Evolutionary conservation across 2,888 invertebrate species (phyloP), one percentile per base, ranked within the genome.

Genomic region (Syrphus vitripennis): DNA sequence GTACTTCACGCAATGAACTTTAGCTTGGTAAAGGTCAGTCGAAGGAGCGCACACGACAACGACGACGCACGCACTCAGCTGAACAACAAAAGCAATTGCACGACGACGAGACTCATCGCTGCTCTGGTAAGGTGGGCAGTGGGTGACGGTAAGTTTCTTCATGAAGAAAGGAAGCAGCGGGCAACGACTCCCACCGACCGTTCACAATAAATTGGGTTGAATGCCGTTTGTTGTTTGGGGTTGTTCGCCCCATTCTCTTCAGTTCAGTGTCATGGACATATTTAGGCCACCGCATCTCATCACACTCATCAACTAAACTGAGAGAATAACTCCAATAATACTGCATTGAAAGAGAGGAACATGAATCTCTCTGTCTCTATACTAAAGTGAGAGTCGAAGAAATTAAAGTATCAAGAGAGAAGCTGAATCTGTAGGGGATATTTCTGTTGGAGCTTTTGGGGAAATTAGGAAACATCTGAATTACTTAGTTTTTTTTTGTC

Each of bases 191-290:
- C 45, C 45, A 57, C 21, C 19, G 4, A n/a, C 24, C 40, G 12
- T 12, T 29, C 9, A 57, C 34, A 24, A 50, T 48, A 50, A 79
- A 70, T 74, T 57, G 74, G 72, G 67, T 70, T 83, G 74, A 74
- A 45, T 75, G 74, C 50, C 69, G 55, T 75, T 79, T 55, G 16
- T 50, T 71, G 53, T 67, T 77, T 71, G 48, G 48, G 57, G 69
- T 79, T 79, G 48, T 55, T 65, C 34, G 63, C 67, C 26, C 42
- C 55, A 40, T 59, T 45, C 63, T 65, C 63, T 70, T n/a, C 12
- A 3, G 50, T 80, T 84, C 84, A 84, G 42, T 84, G 81, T 81
- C 84, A 84, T 61, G 84, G 81, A 80, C 84, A 65, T 53, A 79
- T 67, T 65, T 65, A 24, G 57, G 57, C 40, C 63, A 67, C 24